Evolutionary conservation across 1,140 invertebrate genomes (phyloP).

Genomic region (Lordiphosa stackelbergi): DNA sequence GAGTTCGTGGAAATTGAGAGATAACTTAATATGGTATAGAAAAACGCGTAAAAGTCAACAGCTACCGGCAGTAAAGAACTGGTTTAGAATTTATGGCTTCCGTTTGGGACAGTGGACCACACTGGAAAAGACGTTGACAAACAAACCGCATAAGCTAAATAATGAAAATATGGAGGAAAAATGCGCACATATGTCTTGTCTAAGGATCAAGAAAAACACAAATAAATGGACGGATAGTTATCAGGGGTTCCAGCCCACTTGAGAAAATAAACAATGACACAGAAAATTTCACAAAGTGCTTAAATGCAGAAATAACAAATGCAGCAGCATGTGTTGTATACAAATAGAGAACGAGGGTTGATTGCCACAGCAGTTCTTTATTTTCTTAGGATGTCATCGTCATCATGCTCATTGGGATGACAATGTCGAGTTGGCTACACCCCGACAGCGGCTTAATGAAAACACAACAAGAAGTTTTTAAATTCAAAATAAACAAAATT

Average conservation of each 20-base stretch:
- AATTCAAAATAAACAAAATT: conserved; percentile 66
- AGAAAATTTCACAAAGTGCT: conserved; percentile 66
- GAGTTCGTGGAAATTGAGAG: conserved; percentile 41
- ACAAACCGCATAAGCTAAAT: conserved; percentile 45
- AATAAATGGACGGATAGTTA: conserved; percentile 33
- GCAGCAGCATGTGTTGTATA: conserved; percentile 57
- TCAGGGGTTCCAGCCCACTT: conserved; percentile 26
- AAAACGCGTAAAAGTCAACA: conserved; percentile 31
- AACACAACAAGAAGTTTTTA: conserved; percentile 57
- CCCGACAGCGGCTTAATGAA: conserved; percentile 48
- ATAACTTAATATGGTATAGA: conserved; percentile 24
- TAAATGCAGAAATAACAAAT: conserved; percentile 54
- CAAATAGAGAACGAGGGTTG: conserved; percentile 39
- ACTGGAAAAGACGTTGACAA: conserved; percentile 31
- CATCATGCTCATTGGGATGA: conserved; percentile 4
- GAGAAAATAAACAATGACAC: conserved; percentile 68
- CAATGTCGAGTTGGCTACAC: conserved; percentile 18
- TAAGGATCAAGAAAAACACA: conserved; percentile 26
- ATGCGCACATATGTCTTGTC: conserved; percentile 51
- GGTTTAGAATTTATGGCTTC: conserved; percentile 60
- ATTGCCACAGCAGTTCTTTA: conserved; percentile 27
- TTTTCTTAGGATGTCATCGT: conserved; percentile 60
- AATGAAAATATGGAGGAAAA: conserved; percentile 58
- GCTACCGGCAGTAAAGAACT: conserved; percentile 35
- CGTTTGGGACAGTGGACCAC: conserved; percentile 42